Base-by-base conservation (phyloP, 2,113 vertebrate species). In the Callipepla squamata region DNA sequence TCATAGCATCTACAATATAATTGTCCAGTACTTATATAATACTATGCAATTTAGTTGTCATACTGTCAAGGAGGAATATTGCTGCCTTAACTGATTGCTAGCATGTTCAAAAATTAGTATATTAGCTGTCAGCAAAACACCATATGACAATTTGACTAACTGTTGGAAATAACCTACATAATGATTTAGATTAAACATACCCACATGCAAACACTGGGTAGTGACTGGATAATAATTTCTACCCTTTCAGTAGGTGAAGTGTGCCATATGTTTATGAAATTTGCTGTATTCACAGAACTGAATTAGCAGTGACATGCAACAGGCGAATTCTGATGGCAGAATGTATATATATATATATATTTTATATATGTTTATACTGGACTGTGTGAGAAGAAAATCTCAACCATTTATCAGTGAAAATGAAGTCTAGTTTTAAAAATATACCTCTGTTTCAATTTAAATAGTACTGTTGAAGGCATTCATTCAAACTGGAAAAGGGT, bases 121-220 rank as follows among this genome's bases (percentile, higher is more conserved):
- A 40, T 87, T 70, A 92, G n/a, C 75, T 97, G 89, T 80, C 88
- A 94, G 59, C 61, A 88, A 83, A 86, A 42, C 50, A 67, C 4
- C 17, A 51, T 51, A 66, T 74, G 68, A 68, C 45, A 91, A 47
- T 63, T 77, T 74, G 59, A 80, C n/a, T 73, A 79, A 62, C 68
- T 62, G 18, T 50, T 86, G 65, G 75, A 89, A 95, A 62, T 79
- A 84, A 53, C 50, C 51, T 82, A 77, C 57, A 14, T 62, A 91
- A 79, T 89, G 23, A 94, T 66, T 96, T 94, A 81, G 81, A 86
- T 75, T 89, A 75, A 93, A 89, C 55, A 51, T 55, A 17, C 16
- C 80, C 26, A 65, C 26, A 9, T 69, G 44, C 26, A 81, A 40
- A 81, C 55, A 59, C 34, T 66, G 40, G 6, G 6, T 84, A 89